phyloP scores from a whole-genome alignment of 2,888 invertebrate species.

The Notodonta dromedarius region DNA sequence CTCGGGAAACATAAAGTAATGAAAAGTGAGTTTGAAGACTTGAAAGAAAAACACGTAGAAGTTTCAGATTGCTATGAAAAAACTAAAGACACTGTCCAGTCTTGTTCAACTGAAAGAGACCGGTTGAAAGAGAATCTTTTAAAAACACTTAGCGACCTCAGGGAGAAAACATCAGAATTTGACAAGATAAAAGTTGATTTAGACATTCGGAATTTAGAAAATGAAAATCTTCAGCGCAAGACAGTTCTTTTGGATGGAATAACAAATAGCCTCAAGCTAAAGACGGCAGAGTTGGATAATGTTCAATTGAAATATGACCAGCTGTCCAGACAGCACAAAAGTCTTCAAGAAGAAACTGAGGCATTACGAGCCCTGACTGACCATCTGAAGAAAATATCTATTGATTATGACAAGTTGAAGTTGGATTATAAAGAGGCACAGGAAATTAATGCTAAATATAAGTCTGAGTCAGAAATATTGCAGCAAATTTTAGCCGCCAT shows the following conservation, averaged over 20 bases:
- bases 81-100: constrained; percentile 66
- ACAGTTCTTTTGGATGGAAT: constrained; percentile 72
- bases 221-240: constrained; percentile 71
- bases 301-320: constrained; percentile 66
- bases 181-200: constrained; percentile 71
- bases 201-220: constrained; percentile 72
- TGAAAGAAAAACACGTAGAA: constrained; percentile 80
- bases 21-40: constrained; percentile 78
- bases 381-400: constrained; percentile 71
- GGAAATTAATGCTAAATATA: constrained; percentile 60
- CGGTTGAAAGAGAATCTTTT: constrained; percentile 68
- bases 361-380: constrained; percentile 69
- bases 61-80: constrained; percentile 81
- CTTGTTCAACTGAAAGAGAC: constrained; percentile 60
- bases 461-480: constrained; percentile 67
- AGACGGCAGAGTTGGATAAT: constrained; percentile 65
- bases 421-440: constrained; percentile 69
- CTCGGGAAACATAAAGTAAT: constrained; percentile 84
- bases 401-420: constrained; percentile 71
- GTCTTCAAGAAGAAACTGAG: constrained; percentile 73
- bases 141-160: constrained; percentile 63
- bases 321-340: constrained; percentile 66
- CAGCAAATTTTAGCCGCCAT: constrained; percentile 78
- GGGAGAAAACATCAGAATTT: constrained; percentile 61
- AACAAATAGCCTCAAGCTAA: constrained; percentile 67